Base-by-base conservation (phyloP, 2,797 vertebrate genomes). In the Gymnopithys bicolor region DNA sequence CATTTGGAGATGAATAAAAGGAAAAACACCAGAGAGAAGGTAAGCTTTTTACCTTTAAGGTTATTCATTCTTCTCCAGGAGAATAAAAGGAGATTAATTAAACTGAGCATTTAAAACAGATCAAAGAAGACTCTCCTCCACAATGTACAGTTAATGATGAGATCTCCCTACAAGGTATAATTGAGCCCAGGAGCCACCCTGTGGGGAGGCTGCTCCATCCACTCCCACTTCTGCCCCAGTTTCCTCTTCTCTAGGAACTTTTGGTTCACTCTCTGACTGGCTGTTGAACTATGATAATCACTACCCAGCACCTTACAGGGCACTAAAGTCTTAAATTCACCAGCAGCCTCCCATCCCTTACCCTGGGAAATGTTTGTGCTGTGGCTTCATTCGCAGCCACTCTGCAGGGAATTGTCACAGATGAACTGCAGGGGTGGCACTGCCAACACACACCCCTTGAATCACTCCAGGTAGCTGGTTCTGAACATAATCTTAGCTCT, bases 1-100 rank as follows among this genome's bases (percentile, higher is more conserved):
- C 73, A 69, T 48, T 81, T 71, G 55, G 22, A 24, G 25, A 45
- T 1, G 5, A 86, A 71, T 74, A 68, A 51, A 78, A 83, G 37
- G 17, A 51, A 89, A 85, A 89, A 64, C 58, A 56, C 46, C 62
- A n/a, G 35, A 85, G 63, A 94, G 49, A 58, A 25, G 33, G 60
- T 49, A 92, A 64, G 19, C 37, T 74, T 73, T 60, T 77, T 71
- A 43, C 46, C n/a, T n/a, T 88, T 85, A 32, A 59, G 18, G n/a
- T 78, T 91, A 62, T 56, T 80, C 66, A 81, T 89, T 55, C 66
- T 89, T 77, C 64, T 77, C 14, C 21, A 70, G 71, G 52, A 73
- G 81, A 91, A 63, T 64, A 87, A 93, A 91, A 83, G 37, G n/a
- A 84, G 39, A 84, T 86, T 84, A 89, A 93, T 91, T 92, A 92